Conservation (phyloP, 2,888 invertebrate genomes). For the Epinotia ramella region DNA sequence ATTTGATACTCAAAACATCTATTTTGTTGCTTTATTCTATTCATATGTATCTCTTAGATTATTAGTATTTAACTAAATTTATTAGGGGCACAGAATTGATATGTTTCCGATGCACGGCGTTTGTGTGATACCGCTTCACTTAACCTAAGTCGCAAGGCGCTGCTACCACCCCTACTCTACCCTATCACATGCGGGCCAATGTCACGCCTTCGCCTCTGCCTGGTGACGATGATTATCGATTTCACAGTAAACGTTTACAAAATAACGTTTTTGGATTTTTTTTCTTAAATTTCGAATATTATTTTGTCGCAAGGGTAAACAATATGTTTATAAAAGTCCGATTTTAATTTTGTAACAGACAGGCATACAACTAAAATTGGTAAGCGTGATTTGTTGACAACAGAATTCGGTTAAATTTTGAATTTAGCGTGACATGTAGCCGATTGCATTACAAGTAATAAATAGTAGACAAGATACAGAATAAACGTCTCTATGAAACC, state of each 20-base stretch:
- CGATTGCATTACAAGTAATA: constrained; percentile 76
- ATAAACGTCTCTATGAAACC: constrained; percentile 86
- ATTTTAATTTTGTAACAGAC: constrained; percentile 48
- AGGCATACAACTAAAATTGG: constrained; percentile 57
- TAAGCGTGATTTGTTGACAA: constrained; percentile 69
- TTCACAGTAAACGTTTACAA: constrained; percentile 76
- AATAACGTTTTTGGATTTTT: constrained; percentile 63
- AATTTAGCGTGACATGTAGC: constrained; percentile 81
- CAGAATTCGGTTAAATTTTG: constrained; percentile 58
- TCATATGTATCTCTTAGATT: constrained; percentile 83
- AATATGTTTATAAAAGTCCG: constrained; percentile 7
- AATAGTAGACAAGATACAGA: constrained; percentile 81
- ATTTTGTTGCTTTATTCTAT: constrained; percentile 80
- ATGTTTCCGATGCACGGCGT: constrained; percentile 91
- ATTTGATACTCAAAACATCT: constrained; percentile 82
- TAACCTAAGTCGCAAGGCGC: constrained; percentile 84
- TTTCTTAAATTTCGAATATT: constrained; percentile 38
- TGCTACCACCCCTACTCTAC: constrained; percentile 81
- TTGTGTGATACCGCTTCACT: constrained; percentile 86
- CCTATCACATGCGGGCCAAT: constrained; percentile 83
- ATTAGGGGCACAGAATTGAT: constrained; percentile 92
- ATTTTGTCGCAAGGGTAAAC: background rate
- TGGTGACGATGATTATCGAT: constrained; percentile 69
- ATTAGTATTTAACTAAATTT: constrained; percentile 81
- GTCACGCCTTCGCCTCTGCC: constrained; percentile 81